Evolutionary conservation across 2,888 invertebrate species (phyloP), one percentile per base, ranked within the genome.

Genomic region (Germaria angustata): DNA sequence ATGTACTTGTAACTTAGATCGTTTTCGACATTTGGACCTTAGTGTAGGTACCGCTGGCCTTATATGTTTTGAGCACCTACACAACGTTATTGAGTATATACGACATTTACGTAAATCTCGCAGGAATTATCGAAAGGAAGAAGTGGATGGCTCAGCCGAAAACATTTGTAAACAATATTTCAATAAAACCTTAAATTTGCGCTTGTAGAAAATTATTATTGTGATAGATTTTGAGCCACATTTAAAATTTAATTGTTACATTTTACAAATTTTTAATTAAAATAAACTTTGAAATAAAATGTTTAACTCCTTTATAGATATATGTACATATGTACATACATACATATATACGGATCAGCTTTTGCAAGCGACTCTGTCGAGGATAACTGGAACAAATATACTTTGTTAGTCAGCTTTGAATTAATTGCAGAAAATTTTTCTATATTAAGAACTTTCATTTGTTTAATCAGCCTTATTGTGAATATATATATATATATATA

Each of bases 21-120:
- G 90, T 13, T 90, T 91, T 71, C 87, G 90, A 0, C 88, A 89
- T 65, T 84, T 91, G 61, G 90, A 91, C 82, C 84, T 91, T 0
- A 86, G 76, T n/a, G 80, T 84, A n/a, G 91, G 91, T 3, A 91
- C 90, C 0, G 88, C 88, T 1, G 91, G 91, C 0, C 86, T 91
- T 0, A 41, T 89, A 20, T 85, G 86, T 11, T 91, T 90, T 41
- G 32, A 81, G 8, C 86, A 84, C 28, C 79, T 87, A 49, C 84
- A 86, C 17, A 81, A 88, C 20, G 80, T 89, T 13, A 85, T 90
- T 24, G 83, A 86, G 22, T 86, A 89, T 34, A 88, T 91, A 59
- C 83, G 89, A 17, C 87, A 86, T 44, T 87, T 89, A 2, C 86
- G 87, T 20, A 86, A 86, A 53, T 55, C 80, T 8, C 85, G 84